Evolutionary conservation across 2,888 invertebrate genomes (phyloP).

Genomic region (Plebejus anna): DNA sequence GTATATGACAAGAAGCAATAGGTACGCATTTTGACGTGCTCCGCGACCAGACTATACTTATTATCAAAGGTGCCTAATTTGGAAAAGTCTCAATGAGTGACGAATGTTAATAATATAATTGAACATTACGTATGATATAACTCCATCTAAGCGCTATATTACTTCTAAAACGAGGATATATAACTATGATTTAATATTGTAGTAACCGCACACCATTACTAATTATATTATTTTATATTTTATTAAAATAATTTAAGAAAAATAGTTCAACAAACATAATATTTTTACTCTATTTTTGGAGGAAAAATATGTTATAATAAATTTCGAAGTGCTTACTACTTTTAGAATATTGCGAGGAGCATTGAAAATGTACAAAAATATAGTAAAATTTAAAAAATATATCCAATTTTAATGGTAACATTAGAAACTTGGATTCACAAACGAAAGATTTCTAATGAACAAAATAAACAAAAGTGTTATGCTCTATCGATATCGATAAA

Average conservation of each 20-base stretch:
- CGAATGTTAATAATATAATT: conserved; percentile 1
- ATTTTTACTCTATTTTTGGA: background rate
- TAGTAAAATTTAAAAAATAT: too few relatives aligned
- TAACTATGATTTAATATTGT: background rate
- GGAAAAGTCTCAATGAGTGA: conserved; percentile 15
- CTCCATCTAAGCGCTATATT: background rate
- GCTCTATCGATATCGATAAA: too few relatives aligned
- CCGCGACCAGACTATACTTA: background rate
- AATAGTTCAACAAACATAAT: background rate
- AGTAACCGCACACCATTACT: conserved; percentile 35
- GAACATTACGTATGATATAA: conserved; percentile 15
- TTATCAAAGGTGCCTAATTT: background rate
- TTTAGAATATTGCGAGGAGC: background rate
- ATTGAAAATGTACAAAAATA: background rate
- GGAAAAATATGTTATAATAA: background rate
- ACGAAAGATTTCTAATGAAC: too few relatives aligned
- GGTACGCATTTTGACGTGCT: background rate
- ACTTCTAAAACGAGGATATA: background rate
- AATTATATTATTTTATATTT: background rate
- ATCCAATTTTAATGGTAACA: too few relatives aligned
- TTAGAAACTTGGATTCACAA: too few relatives aligned
- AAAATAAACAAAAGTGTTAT: too few relatives aligned
- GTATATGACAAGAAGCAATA: too few relatives aligned
- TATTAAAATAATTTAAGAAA: background rate
- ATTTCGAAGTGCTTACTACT: background rate